Evolutionary conservation across 2,797 vertebrate genomes (phyloP), one percentile per base, ranked within the genome.

Genomic region (Ataeniobius toweri): DNA sequence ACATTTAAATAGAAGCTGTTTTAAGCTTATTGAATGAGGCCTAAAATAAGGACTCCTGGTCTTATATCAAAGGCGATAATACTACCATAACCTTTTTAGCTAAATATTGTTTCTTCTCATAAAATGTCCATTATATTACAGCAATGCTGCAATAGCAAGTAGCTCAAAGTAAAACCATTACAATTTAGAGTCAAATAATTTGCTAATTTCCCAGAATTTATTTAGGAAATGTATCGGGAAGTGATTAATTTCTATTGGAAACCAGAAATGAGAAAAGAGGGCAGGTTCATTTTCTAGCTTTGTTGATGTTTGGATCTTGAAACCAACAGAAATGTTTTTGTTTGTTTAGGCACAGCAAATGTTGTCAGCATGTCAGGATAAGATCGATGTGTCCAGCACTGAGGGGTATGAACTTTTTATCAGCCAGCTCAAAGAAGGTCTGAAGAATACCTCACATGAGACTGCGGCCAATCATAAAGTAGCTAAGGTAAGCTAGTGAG

Each of bases 391-490:
- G 92, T 98, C 97, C 83, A 97, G 96, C 93, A 98, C 96, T 3
- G 98, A 99, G 90, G 98, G 98, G 82, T 99, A 98, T 71, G 98
- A 99, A 91, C 95, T 97, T 86, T 99, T 99, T 89, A 97, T 99
- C 92, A 96, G 94, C 77, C 98, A 99, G 90, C 96, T 99, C 85
- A 99, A 98, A 95, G 98, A 99, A 93, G 98, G 98, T 89, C 95
- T 99, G 91, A 99, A 99, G 96, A 99, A 97, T 96, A 99, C 97
- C 96, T 99, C 98, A 94, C 97, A 99, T 12, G 98, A 99, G 95
- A 99, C 98, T 22, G 98, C 98, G 94, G 98, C 97, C 95, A 99
- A 98, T 95, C 98, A 99, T 95, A 99, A 99, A 96, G 98, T 99
- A 95, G 98, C 98, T 86, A 99, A 99, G 97, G 98, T 99, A 88